Base-by-base conservation (phyloP, 2,797 vertebrate species). In the Hylomyscus alleni region DNA sequence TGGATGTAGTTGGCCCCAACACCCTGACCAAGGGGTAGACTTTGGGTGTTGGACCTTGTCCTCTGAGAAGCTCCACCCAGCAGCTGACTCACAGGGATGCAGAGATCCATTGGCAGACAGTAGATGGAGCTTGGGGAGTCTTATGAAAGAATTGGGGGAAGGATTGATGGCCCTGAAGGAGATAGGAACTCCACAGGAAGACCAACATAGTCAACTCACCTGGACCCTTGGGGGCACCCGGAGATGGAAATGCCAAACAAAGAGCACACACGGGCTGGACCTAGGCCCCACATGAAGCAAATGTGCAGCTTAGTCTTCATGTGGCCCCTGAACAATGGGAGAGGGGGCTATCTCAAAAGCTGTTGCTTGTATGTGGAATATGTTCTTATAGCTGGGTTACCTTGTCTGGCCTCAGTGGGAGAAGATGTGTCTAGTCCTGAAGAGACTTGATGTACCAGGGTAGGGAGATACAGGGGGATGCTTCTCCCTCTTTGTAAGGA, bases 31-130 rank as follows among this genome's bases (percentile, higher is more conserved):
- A 20, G n/a, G 4, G 8, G 47, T 31, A 26, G 60, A 31, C 47
- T 8, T 69, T 4, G 1, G 20, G 40, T 10, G 0, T 26, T 0
- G 13, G 50, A 37, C 0, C 0, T 9, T 12, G n/a, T 72, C 34
- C n/a, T 37, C 17, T 37, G n/a, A 72, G 69, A 37, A n/a, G 17
- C n/a, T 37, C n/a, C n/a, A 37, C n/a, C n/a, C 69, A 72, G n/a
- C n/a, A 37, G 69, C 8, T 72, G 69, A 37, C n/a, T 72, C n/a
- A 72, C 8, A 72, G n/a, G 69, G n/a, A 72, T 72, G 17, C 69
- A 72, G 2, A 72, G n/a, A 37, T n/a, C 67, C 67, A 69, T 7
- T n/a, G 34, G 6, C 69, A 72, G 10, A 37, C 69, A 37, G 69
- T 72, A 19, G n/a, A 37, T 72, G n/a, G 69, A 72, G 3, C 69